Conservation (phyloP, 2,113 vertebrate species). For the Zosterops borbonicus region DNA sequence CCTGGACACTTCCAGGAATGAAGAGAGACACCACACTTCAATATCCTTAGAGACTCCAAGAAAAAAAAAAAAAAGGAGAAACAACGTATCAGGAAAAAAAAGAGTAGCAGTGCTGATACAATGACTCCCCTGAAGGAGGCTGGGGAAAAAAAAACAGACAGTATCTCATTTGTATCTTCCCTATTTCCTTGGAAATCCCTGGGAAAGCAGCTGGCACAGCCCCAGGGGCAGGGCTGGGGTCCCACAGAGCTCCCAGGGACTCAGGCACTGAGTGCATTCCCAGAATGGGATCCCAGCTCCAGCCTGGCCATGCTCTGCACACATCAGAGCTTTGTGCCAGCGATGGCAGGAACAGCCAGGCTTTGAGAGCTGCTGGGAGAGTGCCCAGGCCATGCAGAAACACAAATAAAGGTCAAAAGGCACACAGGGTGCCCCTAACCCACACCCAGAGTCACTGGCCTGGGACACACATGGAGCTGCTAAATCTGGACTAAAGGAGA, state of each 20-base stretch:
- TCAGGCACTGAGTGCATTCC: too few species aligned
- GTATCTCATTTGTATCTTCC: background rate
- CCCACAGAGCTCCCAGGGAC: fast-evolving
- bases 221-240: fast-evolving
- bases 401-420: background rate
- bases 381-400: background rate
- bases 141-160: background rate
- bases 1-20: background rate
- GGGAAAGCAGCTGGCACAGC: background rate
- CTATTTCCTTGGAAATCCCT: background rate
- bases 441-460: background rate
- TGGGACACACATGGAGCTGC: fast-evolving
- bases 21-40: background rate
- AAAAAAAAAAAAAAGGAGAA: background rate
- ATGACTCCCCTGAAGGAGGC: background rate
- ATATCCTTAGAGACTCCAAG: background rate
- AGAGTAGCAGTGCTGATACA: background rate
- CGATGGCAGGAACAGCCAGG: background rate
- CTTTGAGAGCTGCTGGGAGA: background rate
- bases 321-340: background rate
- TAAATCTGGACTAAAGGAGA: background rate
- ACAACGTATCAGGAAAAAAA: background rate
- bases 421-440: background rate
- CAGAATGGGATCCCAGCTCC: background rate
- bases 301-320: background rate